phyloP scores from a whole-genome alignment of 2,797 vertebrate species.

The Danio albolineatus region DNA sequence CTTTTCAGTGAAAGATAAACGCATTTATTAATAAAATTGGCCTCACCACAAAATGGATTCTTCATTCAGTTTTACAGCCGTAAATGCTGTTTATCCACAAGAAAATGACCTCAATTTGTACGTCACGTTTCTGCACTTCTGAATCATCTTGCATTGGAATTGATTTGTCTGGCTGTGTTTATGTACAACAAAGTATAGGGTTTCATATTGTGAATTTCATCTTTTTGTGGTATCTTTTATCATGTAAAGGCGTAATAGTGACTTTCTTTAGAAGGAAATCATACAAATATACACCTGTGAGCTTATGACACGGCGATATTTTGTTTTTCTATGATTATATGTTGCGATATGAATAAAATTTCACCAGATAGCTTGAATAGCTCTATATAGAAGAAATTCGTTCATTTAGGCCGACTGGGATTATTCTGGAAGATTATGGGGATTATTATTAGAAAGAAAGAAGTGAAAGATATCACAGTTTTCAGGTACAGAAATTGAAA shows the following conservation, averaged over 20 bases:
- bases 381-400: too few relatives aligned
- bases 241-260: not conserved
- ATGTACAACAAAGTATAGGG: conserved; percentile 34
- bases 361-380: too few relatives aligned
- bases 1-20: not conserved
- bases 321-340: too few relatives aligned
- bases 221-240: not conserved
- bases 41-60: not conserved
- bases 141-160: conserved; percentile 13
- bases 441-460: too few relatives aligned
- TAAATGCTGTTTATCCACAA: not conserved
- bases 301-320: too few relatives aligned
- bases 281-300: not conserved
- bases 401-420: too few relatives aligned
- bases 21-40: not conserved
- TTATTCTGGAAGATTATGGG: too few relatives aligned
- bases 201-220: conserved; percentile 39
- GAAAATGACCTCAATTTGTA: conserved; percentile 11
- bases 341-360: too few relatives aligned
- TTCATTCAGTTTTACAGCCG: not conserved
- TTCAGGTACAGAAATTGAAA: too few relatives aligned
- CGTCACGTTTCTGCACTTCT: not conserved
- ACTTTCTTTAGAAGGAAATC: not conserved
- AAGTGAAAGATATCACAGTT: too few relatives aligned
- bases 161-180: conserved; percentile 24